These are phyloP conservation scores for Diaphora mendica DNA, from an alignment of 2,888 invertebrate genomes.

Conservation along the genomic window DNA sequence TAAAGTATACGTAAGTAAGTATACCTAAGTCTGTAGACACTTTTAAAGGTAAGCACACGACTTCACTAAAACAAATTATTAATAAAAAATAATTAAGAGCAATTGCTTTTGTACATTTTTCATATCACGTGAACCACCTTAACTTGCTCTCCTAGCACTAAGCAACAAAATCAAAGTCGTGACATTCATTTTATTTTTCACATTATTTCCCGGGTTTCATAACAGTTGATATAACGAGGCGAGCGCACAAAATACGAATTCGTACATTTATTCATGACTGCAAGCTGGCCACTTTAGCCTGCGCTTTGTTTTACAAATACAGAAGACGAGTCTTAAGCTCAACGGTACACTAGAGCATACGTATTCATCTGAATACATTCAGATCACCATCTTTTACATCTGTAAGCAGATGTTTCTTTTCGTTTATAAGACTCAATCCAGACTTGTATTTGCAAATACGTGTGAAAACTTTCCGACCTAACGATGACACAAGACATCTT, in stretches of 20 bases:
- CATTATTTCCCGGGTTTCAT: slow-evolving; percentile 63
- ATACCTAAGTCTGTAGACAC: too few species aligned
- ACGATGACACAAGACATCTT: too few species aligned
- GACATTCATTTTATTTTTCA: slow-evolving; percentile 63
- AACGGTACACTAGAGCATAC: slow-evolving; percentile 40
- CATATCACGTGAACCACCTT: slow-evolving; percentile 13
- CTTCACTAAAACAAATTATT: background rate
- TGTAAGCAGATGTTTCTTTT: slow-evolving; percentile 31
- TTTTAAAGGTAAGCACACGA: background rate
- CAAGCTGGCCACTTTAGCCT: slow-evolving; percentile 59
- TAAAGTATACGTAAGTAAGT: too few species aligned
- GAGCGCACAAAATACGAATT: slow-evolving; percentile 61
- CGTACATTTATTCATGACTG: slow-evolving; percentile 67
- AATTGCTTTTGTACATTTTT: background rate
- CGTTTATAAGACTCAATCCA: background rate
- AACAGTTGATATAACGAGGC: slow-evolving; percentile 59
- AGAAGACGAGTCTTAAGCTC: slow-evolving; percentile 54
- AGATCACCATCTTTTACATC: slow-evolving; percentile 44
- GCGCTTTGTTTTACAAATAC: slow-evolving; percentile 62
- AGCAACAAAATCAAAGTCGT: slow-evolving; percentile 57
- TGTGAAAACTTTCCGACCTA: too few species aligned
- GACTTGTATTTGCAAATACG: background rate
- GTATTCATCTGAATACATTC: slow-evolving; percentile 44
- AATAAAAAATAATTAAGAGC: background rate
- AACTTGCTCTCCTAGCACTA: slow-evolving; percentile 42